Base-by-base conservation (phyloP, 1,140 invertebrate genomes). In the Conopomorpha cramerella region DNA sequence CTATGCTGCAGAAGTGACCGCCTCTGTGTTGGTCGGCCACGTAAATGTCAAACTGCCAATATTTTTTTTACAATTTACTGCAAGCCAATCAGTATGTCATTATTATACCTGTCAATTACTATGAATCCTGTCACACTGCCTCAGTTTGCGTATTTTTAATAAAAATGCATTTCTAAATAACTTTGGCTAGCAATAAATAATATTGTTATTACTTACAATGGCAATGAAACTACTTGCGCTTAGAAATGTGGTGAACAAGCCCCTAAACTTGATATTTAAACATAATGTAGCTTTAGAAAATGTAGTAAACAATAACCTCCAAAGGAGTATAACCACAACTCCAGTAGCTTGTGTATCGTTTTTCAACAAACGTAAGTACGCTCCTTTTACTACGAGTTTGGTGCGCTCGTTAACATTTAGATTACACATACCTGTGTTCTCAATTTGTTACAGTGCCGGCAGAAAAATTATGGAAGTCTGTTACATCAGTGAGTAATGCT, bases 401-500 rank as follows among this genome's bases (percentile, higher is more conserved):
- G n/a, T n/a, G n/a, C n/a, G 25, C 15, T 29, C 34, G 23, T 8
- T 11, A 32, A 32, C 33, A 30, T 39, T 38, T 39, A 12, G n/a
- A 16, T 18, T 36, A n/a, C n/a, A n/a, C n/a, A n/a, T n/a, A n/a
- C n/a, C n/a, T n/a, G n/a, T n/a, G n/a, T n/a, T n/a, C n/a, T n/a
- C n/a, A n/a, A n/a, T n/a, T n/a, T n/a, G 48, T 59, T 77, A 28
- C 46, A 93, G 91, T 88, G 30, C 80, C 89, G 37, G 92, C 89
- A 12, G 84, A 90, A 12, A 77, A 88, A 30, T 72, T 99, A 50
- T 99, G 97, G 96, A 95, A 95, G 66, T 91, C 93, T 26, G 89
- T 96, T 1, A 92, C 89, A 2, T 90, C 88, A 53, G 95, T 99
- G 1, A 98, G 95, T 84, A 97, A 96, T 85, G 91, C 95, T 46